Percentiles rank a stretch among this genome's conserved stretches.
Conservation (phyloP, 1,140 invertebrate genomes). For the Papilio helenus region DNA sequence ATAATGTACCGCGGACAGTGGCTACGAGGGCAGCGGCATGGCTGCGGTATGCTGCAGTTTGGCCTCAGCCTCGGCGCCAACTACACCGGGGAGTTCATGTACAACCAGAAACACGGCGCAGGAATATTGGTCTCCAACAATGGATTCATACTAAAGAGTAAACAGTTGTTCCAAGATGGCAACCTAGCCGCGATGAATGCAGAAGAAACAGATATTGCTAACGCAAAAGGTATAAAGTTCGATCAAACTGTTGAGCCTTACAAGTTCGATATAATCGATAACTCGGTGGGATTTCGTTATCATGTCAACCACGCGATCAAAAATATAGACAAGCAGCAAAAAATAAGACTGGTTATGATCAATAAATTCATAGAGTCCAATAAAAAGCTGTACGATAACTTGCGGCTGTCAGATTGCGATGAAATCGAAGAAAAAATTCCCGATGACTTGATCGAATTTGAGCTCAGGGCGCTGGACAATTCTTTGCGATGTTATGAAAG, state of each 20-base stretch:
- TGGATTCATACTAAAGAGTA: constrained; percentile 77
- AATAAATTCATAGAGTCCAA: constrained; percentile 68
- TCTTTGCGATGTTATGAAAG: constrained; percentile 75
- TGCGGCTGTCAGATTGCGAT: constrained; percentile 41
- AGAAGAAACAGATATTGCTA: constrained; percentile 43
- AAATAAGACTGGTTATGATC: constrained; percentile 58
- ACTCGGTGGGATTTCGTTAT: constrained; percentile 60
- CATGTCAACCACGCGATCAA: constrained; percentile 68
- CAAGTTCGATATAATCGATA: constrained; percentile 68
- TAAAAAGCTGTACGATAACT: constrained; percentile 42
- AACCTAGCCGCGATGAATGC: constrained; percentile 60
- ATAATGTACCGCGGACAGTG: constrained; percentile 82
- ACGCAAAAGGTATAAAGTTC: constrained; percentile 44
- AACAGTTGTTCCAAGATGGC: constrained; percentile 81
- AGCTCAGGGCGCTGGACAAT: constrained; percentile 71
- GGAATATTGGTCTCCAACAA: constrained; percentile 83
- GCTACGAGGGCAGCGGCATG: constrained; percentile 80
- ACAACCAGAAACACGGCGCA: constrained; percentile 83
- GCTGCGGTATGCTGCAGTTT: constrained; percentile 81
- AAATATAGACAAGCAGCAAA: constrained; percentile 63
- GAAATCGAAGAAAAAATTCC: constrained; percentile 45
- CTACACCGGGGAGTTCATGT: constrained; percentile 82
- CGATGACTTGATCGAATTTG: constrained; percentile 68
- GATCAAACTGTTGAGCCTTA: constrained; percentile 52
- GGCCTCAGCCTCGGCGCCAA: constrained; percentile 81